phyloP scores from a whole-genome alignment of 1,140 invertebrate genomes.

The Bicyclus anynana region DNA sequence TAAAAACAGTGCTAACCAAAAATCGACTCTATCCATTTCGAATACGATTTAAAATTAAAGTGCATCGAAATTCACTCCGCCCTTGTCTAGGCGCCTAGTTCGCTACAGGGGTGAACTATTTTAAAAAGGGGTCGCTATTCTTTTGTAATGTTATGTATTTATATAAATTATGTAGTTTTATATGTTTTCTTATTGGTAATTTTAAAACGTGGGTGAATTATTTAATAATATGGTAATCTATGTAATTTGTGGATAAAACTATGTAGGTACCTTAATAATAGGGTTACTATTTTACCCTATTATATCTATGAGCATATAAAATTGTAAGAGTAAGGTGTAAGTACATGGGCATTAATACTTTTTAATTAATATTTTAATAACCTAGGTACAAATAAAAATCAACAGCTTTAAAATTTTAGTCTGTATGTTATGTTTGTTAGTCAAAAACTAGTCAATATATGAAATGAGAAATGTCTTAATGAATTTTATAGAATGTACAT shows the following conservation, averaged over 20 bases:
- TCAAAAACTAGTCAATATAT: no score
- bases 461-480: no score
- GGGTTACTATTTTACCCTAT: no score
- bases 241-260: neutral
- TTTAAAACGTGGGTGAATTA: conserved; percentile 13
- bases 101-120: conserved; percentile 36
- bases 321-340: no score
- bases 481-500: no score
- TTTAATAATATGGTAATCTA: neutral
- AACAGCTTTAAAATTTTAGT: no score
- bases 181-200: conserved; percentile 1
- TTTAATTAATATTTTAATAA: no score
- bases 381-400: no score
- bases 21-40: neutral
- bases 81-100: conserved; percentile 34
- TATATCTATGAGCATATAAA: no score
- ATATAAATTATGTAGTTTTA: conserved; percentile 21
- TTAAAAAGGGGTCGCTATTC: conserved; percentile 21
- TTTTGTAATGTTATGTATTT: conserved; percentile 18
- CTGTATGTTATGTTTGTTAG: no score
- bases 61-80: neutral
- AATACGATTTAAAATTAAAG: neutral
- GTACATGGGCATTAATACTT: no score
- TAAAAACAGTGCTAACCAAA: neutral
- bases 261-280: no score